Percentiles rank a stretch among this genome's conserved stretches.
Conservation (phyloP, 2,888 invertebrate genomes). For the Torymus aiolomorphi region DNA sequence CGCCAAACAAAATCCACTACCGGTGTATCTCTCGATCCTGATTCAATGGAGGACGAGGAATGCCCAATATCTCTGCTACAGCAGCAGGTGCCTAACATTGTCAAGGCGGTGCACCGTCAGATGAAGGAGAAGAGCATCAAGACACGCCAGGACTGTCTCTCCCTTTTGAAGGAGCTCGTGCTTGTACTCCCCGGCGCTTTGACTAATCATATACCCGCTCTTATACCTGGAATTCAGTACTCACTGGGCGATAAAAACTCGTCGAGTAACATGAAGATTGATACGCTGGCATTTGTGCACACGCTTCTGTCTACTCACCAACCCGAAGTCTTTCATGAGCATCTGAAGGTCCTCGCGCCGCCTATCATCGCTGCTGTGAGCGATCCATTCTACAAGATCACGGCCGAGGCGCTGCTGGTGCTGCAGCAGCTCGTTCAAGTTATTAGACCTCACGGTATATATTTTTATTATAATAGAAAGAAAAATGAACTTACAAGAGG, state of each 20-base stretch:
- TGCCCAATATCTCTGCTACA: slow-evolving; percentile 80
- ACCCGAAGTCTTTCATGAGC: slow-evolving; percentile 87
- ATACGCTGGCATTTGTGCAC: slow-evolving; percentile 94
- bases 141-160: slow-evolving; percentile 93
- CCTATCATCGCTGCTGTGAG: slow-evolving; percentile 92
- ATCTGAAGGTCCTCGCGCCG: slow-evolving; percentile 87
- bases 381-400: slow-evolving; percentile 99
- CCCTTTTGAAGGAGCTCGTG: slow-evolving; percentile 92
- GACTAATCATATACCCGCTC: slow-evolving; percentile 87
- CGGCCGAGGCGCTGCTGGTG: slow-evolving; percentile 95
- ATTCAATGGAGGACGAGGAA: slow-evolving; percentile 85
- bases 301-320: slow-evolving; percentile 88
- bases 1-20: slow-evolving; percentile 89
- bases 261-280: slow-evolving; percentile 98
- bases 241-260: slow-evolving; percentile 94
- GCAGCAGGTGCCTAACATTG: slow-evolving; percentile 84
- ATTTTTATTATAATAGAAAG: slow-evolving; percentile 13
- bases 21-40: slow-evolving; percentile 81
- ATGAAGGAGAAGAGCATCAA: slow-evolving; percentile 91
- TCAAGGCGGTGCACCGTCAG: slow-evolving; percentile 92
- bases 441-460: slow-evolving; percentile 86
- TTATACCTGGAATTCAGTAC: slow-evolving; percentile 93
- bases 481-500: slow-evolving; percentile 25
- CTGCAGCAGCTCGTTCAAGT: slow-evolving; percentile 96
- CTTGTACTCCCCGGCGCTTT: slow-evolving; percentile 92